These are phyloP conservation scores for Crocodylus rhombifer DNA, from an alignment of 2,797 vertebrate genomes.

Conservation along the genomic window DNA sequence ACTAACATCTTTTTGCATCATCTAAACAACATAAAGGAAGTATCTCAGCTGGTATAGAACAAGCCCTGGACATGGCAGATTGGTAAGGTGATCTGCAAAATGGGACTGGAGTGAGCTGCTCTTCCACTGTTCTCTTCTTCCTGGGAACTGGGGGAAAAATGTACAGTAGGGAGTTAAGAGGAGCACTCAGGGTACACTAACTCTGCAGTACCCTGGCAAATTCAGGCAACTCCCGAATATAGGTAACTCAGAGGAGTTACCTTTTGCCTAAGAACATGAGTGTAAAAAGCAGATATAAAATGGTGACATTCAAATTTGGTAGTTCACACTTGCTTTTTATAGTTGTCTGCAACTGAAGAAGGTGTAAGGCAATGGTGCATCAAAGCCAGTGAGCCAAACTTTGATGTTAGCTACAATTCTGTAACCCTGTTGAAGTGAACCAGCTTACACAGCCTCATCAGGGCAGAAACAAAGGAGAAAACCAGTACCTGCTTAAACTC, in stretches of 20 bases:
- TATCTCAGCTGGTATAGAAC: too few relatives aligned
- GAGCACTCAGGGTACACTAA: neutral
- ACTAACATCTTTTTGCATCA: neutral
- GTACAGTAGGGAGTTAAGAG: neutral
- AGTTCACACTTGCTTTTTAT: neutral
- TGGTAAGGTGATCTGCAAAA: too few relatives aligned
- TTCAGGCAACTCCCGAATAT: neutral
- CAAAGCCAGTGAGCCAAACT: neutral
- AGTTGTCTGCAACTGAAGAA: neutral
- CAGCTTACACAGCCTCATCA: neutral
- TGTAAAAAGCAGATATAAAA: neutral
- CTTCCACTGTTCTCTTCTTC: neutral
- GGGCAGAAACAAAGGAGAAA: neutral
- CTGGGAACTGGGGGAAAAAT: neutral
- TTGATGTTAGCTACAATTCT: neutral
- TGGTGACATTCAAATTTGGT: neutral
- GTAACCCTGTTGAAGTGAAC: neutral
- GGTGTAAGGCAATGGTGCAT: neutral
- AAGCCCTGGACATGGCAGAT: neutral
- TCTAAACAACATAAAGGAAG: neutral
- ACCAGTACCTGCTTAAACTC: neutral
- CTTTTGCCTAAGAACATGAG: neutral
- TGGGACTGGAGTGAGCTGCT: neutral
- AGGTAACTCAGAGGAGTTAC: neutral
- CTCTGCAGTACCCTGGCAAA: neutral